These are phyloP conservation scores for Spondyliosoma cantharus DNA, from an alignment of 2,797 vertebrate genomes.

Conservation along the genomic window DNA sequence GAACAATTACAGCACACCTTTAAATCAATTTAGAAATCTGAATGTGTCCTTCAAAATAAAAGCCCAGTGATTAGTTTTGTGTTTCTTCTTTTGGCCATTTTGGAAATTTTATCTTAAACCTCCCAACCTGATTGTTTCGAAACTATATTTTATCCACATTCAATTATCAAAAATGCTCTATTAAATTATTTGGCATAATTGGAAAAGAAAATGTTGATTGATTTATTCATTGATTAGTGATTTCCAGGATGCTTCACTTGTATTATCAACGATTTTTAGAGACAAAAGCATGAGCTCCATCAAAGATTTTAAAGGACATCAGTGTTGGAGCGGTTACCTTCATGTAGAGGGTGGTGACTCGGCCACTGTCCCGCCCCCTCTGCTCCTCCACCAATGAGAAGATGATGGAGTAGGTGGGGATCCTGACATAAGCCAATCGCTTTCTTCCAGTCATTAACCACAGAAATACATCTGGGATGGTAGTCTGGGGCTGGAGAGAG, in stretches of 20 bases:
- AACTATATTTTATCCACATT: no score
- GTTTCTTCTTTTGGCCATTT: no score
- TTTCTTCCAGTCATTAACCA: constrained; percentile 90
- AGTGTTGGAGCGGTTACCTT: constrained; percentile 79
- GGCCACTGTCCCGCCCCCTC: constrained; percentile 90
- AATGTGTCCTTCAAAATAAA: no score
- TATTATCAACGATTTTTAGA: background rate
- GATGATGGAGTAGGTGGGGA: constrained; percentile 89
- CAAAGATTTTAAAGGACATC: background rate
- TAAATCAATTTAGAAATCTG: no score
- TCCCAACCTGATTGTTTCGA: no score
- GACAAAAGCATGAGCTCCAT: accelerated
- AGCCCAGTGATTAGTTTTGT: no score
- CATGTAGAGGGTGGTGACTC: constrained; percentile 89
- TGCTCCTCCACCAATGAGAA: constrained; percentile 95
- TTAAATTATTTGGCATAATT: no score
- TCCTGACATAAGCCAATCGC: constrained; percentile 87
- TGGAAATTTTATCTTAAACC: no score
- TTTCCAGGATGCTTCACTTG: background rate
- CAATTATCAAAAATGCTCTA: no score
- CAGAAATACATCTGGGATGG: constrained; percentile 90
- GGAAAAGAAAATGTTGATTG: no score
- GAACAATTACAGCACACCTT: no score
- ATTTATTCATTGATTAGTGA: background rate
- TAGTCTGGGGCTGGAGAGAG: constrained; percentile 88